These are phyloP conservation scores for Megaceryle torquata DNA, from an alignment of 2,113 vertebrate genomes.

Conservation along the genomic window DNA sequence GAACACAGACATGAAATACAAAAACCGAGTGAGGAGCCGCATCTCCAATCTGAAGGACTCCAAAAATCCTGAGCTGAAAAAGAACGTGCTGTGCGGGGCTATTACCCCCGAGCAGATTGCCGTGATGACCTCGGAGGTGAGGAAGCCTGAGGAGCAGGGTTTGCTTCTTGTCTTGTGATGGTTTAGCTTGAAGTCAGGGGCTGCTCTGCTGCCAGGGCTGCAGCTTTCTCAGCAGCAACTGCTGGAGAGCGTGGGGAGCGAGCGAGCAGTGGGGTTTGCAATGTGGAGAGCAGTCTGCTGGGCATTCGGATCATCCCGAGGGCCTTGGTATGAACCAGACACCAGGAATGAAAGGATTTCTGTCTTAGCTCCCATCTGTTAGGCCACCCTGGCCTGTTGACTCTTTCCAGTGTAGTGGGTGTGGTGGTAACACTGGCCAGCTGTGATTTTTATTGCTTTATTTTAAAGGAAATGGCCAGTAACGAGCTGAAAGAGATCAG, in stretches of 20 bases:
- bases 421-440: not conserved
- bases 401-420: not conserved
- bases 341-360: not conserved
- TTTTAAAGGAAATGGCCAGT: slow-evolving; percentile 92
- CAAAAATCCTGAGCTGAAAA: slow-evolving; percentile 91
- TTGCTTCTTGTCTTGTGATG: not conserved
- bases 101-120: slow-evolving; percentile 87
- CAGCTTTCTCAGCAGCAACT: not conserved
- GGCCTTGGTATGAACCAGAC: not conserved
- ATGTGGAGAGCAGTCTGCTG: not conserved
- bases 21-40: slow-evolving; percentile 88
- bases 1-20: slow-evolving; percentile 93
- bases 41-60: slow-evolving; percentile 95
- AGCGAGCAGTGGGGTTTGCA: not conserved
- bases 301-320: not conserved
- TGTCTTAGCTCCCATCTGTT: not conserved
- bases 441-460: not conserved
- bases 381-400: not conserved
- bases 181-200: not conserved
- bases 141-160: not conserved
- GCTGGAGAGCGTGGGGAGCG: not conserved
- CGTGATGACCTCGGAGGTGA: slow-evolving; percentile 90
- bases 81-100: slow-evolving; percentile 87
- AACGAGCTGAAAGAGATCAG: slow-evolving; percentile 95
- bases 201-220: not conserved